phyloP scores from a whole-genome alignment of 2,797 vertebrate genomes.

The Muscicapa comitata region DNA sequence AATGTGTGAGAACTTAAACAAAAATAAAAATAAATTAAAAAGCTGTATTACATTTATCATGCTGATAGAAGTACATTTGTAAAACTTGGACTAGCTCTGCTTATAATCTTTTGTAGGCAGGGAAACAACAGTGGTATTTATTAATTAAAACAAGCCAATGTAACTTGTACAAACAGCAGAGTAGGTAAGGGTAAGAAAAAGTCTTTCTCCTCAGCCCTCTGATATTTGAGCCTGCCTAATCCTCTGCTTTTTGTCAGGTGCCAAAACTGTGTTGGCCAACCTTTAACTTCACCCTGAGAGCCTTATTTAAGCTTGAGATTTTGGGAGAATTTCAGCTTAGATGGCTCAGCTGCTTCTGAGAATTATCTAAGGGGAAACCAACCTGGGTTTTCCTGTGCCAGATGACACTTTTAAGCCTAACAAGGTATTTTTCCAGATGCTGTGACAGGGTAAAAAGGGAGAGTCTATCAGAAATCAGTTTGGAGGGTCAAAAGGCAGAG shows the following conservation, averaged over 20 bases:
- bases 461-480: neutral
- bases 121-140: constrained; percentile 51
- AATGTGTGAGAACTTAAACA: neutral
- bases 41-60: neutral
- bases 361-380: neutral
- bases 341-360: neutral
- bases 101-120: constrained; percentile 36
- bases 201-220: neutral
- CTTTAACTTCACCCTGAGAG: neutral
- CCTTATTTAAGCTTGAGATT: neutral
- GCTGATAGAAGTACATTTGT: neutral
- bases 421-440: neutral
- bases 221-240: constrained; percentile 4
- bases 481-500: neutral
- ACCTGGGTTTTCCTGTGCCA: neutral
- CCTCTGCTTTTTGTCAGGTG: constrained; percentile 14
- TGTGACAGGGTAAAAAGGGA: neutral
- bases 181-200: neutral
- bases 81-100: constrained; percentile 2
- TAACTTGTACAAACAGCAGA: constrained; percentile 25
- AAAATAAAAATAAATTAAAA: neutral
- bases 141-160: constrained; percentile 42
- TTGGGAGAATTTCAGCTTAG: neutral
- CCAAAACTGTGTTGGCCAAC: constrained; percentile 5
- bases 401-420: neutral